Base-by-base conservation (phyloP, 2,888 invertebrate species). In the Terebella lapidaria region DNA sequence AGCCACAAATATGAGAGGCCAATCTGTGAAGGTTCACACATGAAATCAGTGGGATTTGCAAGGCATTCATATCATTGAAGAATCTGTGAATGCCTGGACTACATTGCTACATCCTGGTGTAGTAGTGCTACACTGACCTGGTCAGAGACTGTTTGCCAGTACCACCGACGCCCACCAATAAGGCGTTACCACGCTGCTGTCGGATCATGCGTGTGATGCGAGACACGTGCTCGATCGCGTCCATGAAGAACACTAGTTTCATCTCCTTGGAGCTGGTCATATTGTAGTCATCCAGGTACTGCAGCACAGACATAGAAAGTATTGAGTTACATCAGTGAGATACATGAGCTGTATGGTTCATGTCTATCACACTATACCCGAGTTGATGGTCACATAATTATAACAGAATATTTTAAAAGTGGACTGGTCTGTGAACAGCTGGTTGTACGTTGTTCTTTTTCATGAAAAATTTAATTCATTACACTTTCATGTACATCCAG, bases 231-330 rank as follows among this genome's bases (percentile, higher is more conserved):
- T 81, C 78, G 26, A 81, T 74, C 45, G 81, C 81, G 61, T 81
- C 81, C 83, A 88, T 85, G 83, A 94, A 94, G 74, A 94, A 86
- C 61, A 94, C 92, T 57, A 94, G 81, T 68, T 86, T 87, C 89
- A 92, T 90, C 70, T 88, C 89, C 72, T 90, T 89, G 0, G 89
- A 86, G 0, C 87, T 86, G 35, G 85, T 84, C 51, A 90, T 83
- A 77, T 91, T 91, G 77, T 87, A 93, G 77, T 94, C 93, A 52
- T 90, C 89, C 60, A 93, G 83, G 74, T 91, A 93, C 81, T 92
- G 76, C 20, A 30, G 35, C 4, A 57, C 4, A 24, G 3, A 29
- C 18, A 28, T 25, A 29, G 24, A 56, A 5, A 26, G 54, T 54
- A 4, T 18, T 35, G n/a, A n/a, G n/a, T n/a, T n/a, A n/a, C n/a